Evolutionary conservation across 1,140 invertebrate species (phyloP), one percentile per base, ranked within the genome.

Genomic region (Drosophila mojavensis): DNA sequence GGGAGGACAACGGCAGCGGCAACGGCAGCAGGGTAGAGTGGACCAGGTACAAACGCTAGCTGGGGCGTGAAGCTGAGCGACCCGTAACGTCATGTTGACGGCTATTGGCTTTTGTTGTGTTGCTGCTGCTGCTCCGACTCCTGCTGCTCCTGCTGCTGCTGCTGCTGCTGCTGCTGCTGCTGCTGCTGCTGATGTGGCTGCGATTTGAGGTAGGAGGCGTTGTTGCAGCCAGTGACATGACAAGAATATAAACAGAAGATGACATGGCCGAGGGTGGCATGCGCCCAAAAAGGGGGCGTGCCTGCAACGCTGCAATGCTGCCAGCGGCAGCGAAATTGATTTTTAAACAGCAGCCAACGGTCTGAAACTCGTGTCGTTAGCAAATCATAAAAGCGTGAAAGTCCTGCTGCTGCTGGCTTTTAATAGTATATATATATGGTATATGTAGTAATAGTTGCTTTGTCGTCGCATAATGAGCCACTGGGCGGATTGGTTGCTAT

Each of bases 371-470:
- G 72, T 80, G 80, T 88, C 84, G 84, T 88, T 88, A 81, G 84
- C 84, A 88, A 89, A 88, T 88, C 80, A 88, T 88, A 88, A 88
- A 88, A 83, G 73, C 75, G 84, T 80, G 60, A 61, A 78, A 74
- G 51, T 60, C 64, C 59, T 47, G 79, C 20, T 47, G 79, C 20
- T 67, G 39, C 43, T 55, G 36, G 26, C 55, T 55, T 70, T 81
- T 85, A 79, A 79, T 59, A 45, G 28, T 47, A 47, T 15, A 45
- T 47, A 47, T 47, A 15, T 47, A 47, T 47, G 6, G 15, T 55
- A 24, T 15, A 50, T 76, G 43, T 15, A 10, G 43, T 15, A 74
- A 79, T 73, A 86, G 84, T 86, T 83, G 62, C 78, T 86, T 88
- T 83, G 83, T 89, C 79, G 75, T 85, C 73, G 83, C 73, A 86